phyloP scores from a whole-genome alignment of 2,888 invertebrate species.

The Drosophila diplacantha region DNA sequence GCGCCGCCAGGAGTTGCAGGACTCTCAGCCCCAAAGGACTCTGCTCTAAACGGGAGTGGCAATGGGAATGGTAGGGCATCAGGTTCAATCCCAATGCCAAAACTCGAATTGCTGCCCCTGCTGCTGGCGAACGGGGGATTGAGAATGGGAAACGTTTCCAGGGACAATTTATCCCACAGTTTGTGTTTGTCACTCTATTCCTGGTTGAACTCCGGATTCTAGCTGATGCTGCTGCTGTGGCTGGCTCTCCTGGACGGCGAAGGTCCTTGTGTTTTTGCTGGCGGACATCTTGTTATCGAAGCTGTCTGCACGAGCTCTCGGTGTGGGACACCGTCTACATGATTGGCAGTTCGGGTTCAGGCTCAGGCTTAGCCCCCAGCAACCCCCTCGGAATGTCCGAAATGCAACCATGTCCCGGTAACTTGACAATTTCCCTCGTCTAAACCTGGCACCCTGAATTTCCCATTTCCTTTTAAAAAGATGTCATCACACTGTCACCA shows the following conservation, averaged over 20 bases:
- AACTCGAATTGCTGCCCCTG: slow-evolving; percentile 53
- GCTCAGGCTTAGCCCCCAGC: slow-evolving; percentile 22
- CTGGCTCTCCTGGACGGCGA: background rate
- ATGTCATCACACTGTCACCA: slow-evolving; percentile 25
- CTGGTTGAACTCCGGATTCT: slow-evolving; percentile 17
- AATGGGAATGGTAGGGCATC: slow-evolving; percentile 6
- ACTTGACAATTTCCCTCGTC: slow-evolving; percentile 34
- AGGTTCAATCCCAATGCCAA: slow-evolving; percentile 41
- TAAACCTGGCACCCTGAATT: slow-evolving; percentile 13
- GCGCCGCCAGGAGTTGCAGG: slow-evolving; percentile 23
- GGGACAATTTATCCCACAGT: slow-evolving; percentile 59
- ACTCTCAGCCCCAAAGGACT: slow-evolving; percentile 8
- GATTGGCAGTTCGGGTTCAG: slow-evolving; percentile 69
- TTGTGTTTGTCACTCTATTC: slow-evolving; percentile 65
- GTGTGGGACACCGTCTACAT: slow-evolving; percentile 26
- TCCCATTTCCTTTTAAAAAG: slow-evolving; percentile 14
- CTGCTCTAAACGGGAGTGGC: slow-evolving; percentile 9
- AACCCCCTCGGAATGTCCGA: slow-evolving; percentile 28
- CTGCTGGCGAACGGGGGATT: slow-evolving; percentile 44
- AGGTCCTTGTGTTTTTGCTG: slow-evolving; percentile 15
- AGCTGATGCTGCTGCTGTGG: slow-evolving; percentile 15
- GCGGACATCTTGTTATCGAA: slow-evolving; percentile 63
- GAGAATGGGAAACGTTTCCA: slow-evolving; percentile 29
- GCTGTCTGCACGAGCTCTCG: slow-evolving; percentile 44
- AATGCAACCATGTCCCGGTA: slow-evolving; percentile 43